Evolutionary conservation across 2,113 vertebrate genomes (phyloP).

Genomic region (Euleptes europaea): DNA sequence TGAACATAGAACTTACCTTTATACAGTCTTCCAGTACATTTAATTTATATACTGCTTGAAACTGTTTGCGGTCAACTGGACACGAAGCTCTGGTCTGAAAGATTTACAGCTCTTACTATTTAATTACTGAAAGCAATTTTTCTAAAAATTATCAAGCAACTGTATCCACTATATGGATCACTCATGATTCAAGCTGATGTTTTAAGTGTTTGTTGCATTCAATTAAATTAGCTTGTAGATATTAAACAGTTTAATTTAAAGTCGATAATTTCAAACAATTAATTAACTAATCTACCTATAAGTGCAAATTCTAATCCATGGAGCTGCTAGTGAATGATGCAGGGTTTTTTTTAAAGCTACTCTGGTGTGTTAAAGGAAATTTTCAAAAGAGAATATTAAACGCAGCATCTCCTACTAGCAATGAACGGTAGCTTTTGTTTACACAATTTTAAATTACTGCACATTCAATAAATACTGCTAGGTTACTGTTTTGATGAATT

Average conservation of each 20-base stretch:
- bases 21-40: conserved; percentile 68
- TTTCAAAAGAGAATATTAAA: neutral
- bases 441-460: neutral
- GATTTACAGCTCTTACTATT: conserved; percentile 30
- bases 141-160: neutral
- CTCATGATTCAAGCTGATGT: neutral
- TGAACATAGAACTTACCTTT: conserved; percentile 68
- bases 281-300: neutral
- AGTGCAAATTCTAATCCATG: neutral
- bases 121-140: neutral
- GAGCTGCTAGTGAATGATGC: neutral
- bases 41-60: conserved; percentile 84
- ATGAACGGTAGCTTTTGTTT: neutral
- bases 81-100: conserved; percentile 88
- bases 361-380: neutral
- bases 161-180: neutral
- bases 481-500: neutral
- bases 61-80: conserved; percentile 91
- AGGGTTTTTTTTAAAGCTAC: neutral
- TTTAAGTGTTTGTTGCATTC: neutral
- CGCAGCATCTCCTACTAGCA: neutral
- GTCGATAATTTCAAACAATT: neutral
- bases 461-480: neutral
- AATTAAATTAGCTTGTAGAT: neutral
- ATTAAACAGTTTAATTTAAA: neutral